Conservation (phyloP, 2,888 invertebrate species). For the Gymnoscelis rufifasciata region DNA sequence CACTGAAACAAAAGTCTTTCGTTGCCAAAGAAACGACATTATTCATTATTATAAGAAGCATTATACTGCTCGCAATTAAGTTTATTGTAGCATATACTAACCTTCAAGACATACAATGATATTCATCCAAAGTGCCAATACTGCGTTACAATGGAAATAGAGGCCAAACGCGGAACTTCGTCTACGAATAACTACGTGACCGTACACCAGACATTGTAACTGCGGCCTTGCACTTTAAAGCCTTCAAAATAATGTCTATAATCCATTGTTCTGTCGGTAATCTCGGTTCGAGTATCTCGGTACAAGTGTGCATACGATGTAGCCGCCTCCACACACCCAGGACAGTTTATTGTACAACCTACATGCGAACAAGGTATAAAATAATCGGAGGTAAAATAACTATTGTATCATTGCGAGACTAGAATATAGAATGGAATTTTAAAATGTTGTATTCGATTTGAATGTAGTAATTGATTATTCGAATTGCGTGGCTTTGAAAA, state of each 20-base stretch:
- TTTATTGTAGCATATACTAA: conserved; percentile 1
- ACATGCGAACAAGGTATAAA: conserved; percentile 25
- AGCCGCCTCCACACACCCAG: conserved; percentile 27
- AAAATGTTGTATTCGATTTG: not conserved
- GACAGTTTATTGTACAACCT: conserved; percentile 30
- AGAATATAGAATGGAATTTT: conserved; percentile 16
- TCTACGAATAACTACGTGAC: conserved; percentile 42
- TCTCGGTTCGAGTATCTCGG: conserved; percentile 27
- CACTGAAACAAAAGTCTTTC: too few relatives aligned
- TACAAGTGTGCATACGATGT: conserved; percentile 27
- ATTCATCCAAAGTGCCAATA: conserved; percentile 18
- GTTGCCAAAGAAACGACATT: too few relatives aligned
- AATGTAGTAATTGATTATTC: not conserved
- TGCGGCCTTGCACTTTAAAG: conserved; percentile 23
- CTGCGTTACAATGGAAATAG: conserved; percentile 37
- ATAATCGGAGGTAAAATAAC: conserved; percentile 23
- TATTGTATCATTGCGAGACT: conserved; percentile 18
- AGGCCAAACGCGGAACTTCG: conserved; percentile 40
- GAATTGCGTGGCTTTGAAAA: too few relatives aligned
- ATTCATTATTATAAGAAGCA: not conserved
- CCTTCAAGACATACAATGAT: conserved; percentile 9
- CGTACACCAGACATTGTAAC: conserved; percentile 21
- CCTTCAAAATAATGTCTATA: conserved; percentile 21
- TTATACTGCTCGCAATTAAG: not conserved
- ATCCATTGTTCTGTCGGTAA: conserved; percentile 18